Evolutionary conservation across 1,140 invertebrate genomes (phyloP).

Genomic region (Apis cerana): DNA sequence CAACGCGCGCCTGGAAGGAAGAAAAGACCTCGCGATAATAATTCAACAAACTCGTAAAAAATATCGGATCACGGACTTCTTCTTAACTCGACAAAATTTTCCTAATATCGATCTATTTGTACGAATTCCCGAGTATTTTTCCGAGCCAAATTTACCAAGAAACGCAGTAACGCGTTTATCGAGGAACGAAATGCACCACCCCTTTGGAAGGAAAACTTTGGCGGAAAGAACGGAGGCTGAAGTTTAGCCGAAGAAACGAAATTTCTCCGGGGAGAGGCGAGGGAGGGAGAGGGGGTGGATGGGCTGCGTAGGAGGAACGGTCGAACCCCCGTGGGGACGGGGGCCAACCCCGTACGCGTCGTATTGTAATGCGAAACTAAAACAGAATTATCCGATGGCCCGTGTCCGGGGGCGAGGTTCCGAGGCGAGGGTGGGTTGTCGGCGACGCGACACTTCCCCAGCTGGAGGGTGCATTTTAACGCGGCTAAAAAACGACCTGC

Average conservation of each 20-base stretch:
- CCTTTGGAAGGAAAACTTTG: too few relatives aligned
- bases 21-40: too few relatives aligned
- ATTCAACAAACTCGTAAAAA: too few relatives aligned
- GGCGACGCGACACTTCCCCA: conserved; percentile 48
- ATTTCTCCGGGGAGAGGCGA: conserved; percentile 36
- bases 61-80: too few relatives aligned
- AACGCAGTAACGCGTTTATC: too few relatives aligned
- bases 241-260: conserved; percentile 36
- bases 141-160: too few relatives aligned
- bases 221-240: conserved; percentile 10
- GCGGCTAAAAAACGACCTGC: conserved; percentile 62
- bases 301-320: not conserved
- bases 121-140: too few relatives aligned
- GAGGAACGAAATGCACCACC: too few relatives aligned
- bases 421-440: conserved; percentile 58
- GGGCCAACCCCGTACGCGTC: conserved; percentile 56
- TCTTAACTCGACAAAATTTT: too few relatives aligned
- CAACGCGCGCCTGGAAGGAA: too few relatives aligned
- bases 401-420: conserved; percentile 28
- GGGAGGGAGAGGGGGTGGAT: not conserved
- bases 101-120: too few relatives aligned
- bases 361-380: conserved; percentile 78
- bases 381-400: conserved; percentile 75
- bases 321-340: conserved; percentile 30
- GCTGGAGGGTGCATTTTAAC: conserved; percentile 66